Base-by-base conservation (phyloP, 2,113 vertebrate species). In the Lathamus discolor region DNA sequence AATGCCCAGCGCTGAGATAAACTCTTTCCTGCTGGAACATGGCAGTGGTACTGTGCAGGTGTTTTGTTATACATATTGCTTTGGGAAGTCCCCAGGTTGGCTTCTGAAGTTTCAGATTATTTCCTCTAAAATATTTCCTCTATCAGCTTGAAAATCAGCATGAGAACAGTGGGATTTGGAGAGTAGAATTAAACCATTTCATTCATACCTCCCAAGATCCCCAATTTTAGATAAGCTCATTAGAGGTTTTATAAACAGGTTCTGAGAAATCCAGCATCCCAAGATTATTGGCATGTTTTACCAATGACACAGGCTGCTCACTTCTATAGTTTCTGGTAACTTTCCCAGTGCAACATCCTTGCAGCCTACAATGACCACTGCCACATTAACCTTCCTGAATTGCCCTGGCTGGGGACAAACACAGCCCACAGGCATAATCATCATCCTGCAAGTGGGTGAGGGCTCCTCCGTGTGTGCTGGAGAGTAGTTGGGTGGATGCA, bases 311-410 rank as follows among this genome's bases (percentile, higher is more conserved):
- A 41, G 13, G 44, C 28, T 92, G 52, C 64, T 69, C 10, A n/a
- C 28, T 19, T 86, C 25, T 54, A 2, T 14, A 29, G 13, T 27
- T 37, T 51, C 29, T 79, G 33, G 10, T 73, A 73, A 18, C 33
- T 79, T 13, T 8, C 7, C 20, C 20, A 24, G 31, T 0, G 0
- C 23, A 43, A 39, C 3, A 7, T 7, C 10, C 25, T 14, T 49
- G 41, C 27, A 28, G 66, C 29, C 43, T 55, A 74, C 35, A 77
- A 8, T 25, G 17, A 54, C 2, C 2, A 17, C 80, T 2, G 1
- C 37, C 49, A 23, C 0, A 0, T 17, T 66, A 23, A 17, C 15
- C 17, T 39, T 43, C 24, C 55, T 0, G 0, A 2, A 4, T 22
- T 72, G 37, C n/a, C 57, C 2, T 2, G 27, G n/a, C 17, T 6